These are phyloP conservation scores for Corapipo altera DNA, from an alignment of 2,113 vertebrate species.

Conservation along the genomic window DNA sequence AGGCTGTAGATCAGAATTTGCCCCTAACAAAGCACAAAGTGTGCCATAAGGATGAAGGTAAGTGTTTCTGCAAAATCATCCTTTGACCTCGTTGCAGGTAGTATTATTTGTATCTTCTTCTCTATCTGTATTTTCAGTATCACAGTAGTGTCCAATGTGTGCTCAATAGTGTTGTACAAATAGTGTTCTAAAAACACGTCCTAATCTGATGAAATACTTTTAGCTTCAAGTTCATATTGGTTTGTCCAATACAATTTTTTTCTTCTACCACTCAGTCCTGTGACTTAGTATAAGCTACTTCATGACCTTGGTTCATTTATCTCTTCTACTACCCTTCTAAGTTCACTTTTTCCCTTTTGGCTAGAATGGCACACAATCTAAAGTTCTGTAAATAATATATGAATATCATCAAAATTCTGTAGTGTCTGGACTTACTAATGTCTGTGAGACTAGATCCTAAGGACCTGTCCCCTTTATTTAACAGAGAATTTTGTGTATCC, in stretches of 20 bases:
- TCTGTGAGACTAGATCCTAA: not conserved
- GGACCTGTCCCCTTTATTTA: not conserved
- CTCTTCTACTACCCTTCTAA: not conserved
- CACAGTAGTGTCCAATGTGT: not conserved
- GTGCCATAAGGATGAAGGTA: not conserved
- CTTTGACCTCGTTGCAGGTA: not conserved
- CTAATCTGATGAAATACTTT: slow-evolving; percentile 32
- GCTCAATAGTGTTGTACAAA: not conserved
- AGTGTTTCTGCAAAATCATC: not conserved
- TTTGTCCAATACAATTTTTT: not conserved
- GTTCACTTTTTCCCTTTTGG: not conserved
- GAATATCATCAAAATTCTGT: not conserved
- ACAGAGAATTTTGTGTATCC: not conserved
- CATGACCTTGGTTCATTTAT: not conserved
- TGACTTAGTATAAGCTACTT: not conserved
- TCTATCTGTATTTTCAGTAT: not conserved
- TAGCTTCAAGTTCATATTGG: not conserved
- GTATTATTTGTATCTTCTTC: not conserved
- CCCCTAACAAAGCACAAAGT: not conserved
- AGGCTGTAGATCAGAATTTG: not conserved
- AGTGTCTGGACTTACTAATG: not conserved
- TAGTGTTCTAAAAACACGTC: not conserved
- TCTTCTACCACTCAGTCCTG: not conserved
- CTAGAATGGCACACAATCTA: not conserved
- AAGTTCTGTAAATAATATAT: not conserved